These are phyloP conservation scores for Odontomachus brunneus DNA, from an alignment of 1,140 invertebrate species.

Conservation along the genomic window DNA sequence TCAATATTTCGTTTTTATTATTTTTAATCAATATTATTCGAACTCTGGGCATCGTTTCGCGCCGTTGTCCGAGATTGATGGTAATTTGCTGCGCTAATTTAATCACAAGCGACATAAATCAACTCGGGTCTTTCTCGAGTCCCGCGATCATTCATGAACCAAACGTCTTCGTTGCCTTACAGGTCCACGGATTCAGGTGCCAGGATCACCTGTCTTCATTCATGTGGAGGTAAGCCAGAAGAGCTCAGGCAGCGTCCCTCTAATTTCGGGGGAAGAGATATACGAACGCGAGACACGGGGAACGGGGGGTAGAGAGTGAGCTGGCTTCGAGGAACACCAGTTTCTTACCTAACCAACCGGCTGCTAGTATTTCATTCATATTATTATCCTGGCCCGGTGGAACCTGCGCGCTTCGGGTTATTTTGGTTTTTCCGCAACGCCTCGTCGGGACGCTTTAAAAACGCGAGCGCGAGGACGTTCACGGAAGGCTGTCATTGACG, in stretches of 20 bases:
- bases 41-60: too few relatives aligned
- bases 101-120: not conserved
- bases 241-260: slow-evolving; percentile 37
- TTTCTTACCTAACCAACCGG: slow-evolving; percentile 44
- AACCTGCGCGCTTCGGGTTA: slow-evolving; percentile 40
- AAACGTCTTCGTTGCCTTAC: slow-evolving; percentile 22
- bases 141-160: slow-evolving; percentile 30
- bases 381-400: slow-evolving; percentile 67
- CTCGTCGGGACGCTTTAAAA: slow-evolving; percentile 30
- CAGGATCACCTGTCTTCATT: slow-evolving; percentile 73
- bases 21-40: too few relatives aligned
- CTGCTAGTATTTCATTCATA: slow-evolving; percentile 73
- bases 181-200: slow-evolving; percentile 34
- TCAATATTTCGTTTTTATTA: too few relatives aligned
- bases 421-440: slow-evolving; percentile 50
- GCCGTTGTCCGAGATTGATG: too few relatives aligned
- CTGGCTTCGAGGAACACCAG: slow-evolving; percentile 30
- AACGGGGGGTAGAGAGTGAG: slow-evolving; percentile 14
- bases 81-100: not conserved
- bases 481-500: not conserved
- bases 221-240: slow-evolving; percentile 71
- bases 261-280: slow-evolving; percentile 65
- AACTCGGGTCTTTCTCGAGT: too few relatives aligned
- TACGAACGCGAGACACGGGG: slow-evolving; percentile 22
- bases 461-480: not conserved